phyloP scores from a whole-genome alignment of 2,888 invertebrate species.

The Antitype chi region DNA sequence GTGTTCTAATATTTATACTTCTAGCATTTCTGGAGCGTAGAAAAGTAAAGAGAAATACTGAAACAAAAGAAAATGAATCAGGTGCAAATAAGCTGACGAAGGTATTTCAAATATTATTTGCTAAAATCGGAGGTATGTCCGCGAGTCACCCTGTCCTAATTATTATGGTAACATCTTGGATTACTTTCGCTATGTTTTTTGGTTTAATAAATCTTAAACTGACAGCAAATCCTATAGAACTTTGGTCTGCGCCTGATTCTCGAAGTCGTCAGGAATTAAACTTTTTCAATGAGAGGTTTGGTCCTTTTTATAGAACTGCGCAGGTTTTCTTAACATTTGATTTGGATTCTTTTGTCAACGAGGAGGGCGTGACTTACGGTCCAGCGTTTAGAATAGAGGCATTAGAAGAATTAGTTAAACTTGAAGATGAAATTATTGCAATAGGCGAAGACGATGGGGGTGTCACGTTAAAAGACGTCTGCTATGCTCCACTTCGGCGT shows the following conservation, averaged over 20 bases:
- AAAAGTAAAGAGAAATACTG: conserved; percentile 57
- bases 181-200: conserved; percentile 90
- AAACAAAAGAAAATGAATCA: conserved; percentile 32
- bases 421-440: conserved; percentile 92
- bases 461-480: conserved; percentile 91
- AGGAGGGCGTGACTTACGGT: conserved; percentile 91
- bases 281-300: conserved; percentile 96
- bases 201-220: conserved; percentile 93
- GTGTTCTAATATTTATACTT: conserved; percentile 77
- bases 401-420: conserved; percentile 92
- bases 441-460: conserved; percentile 90
- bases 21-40: conserved; percentile 72
- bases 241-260: conserved; percentile 97
- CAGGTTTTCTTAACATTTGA: conserved; percentile 96
- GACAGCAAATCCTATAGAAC: conserved; percentile 97
- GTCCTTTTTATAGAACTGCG: conserved; percentile 96
- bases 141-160: conserved; percentile 92
- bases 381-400: conserved; percentile 95
- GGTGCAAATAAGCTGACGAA: conserved; percentile 71
- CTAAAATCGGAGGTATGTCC: conserved; percentile 89
- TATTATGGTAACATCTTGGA: conserved; percentile 91
- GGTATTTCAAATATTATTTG: conserved; percentile 79
- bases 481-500: conserved; percentile 95
- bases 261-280: conserved; percentile 95
- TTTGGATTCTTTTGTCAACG: conserved; percentile 79